Percentiles rank a stretch among this genome's conserved stretches.
These are phyloP conservation scores for Danaus chrysippus DNA, from an alignment of 2,888 invertebrate species.

Conservation along the genomic window DNA sequence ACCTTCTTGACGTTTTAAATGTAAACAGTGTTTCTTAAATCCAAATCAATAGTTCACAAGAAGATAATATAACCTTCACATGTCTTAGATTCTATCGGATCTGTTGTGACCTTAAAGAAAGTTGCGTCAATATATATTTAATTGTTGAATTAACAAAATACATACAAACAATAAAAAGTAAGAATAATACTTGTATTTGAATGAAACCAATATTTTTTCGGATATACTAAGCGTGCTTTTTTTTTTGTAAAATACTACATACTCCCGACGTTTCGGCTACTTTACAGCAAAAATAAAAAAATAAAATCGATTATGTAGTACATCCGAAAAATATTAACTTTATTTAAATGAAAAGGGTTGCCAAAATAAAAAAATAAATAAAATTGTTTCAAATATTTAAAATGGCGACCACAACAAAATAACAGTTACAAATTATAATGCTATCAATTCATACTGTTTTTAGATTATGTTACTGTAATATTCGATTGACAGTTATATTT, in stretches of 20 bases:
- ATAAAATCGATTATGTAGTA: too few relatives aligned
- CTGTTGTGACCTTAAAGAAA: conserved; percentile 24
- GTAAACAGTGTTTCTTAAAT: conserved; percentile 13
- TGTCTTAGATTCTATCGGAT: conserved; percentile 14
- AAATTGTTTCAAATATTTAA: background rate
- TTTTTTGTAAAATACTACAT: too few relatives aligned
- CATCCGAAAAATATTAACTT: too few relatives aligned
- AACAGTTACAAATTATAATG: background rate
- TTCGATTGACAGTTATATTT: background rate
- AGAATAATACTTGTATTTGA: too few relatives aligned
- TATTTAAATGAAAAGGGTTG: too few relatives aligned
- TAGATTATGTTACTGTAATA: background rate
- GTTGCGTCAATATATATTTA: conserved; percentile 17
- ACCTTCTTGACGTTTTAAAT: background rate
- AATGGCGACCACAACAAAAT: background rate
- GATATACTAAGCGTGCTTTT: too few relatives aligned
- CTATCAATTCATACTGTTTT: background rate
- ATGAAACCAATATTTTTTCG: too few relatives aligned
- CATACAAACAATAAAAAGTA: too few relatives aligned
- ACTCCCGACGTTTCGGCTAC: too few relatives aligned
- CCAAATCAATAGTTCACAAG: conserved; percentile 27
- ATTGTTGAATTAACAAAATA: conserved; percentile 9
- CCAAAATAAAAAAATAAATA: background rate
- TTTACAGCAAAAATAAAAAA: too few relatives aligned
- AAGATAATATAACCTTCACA: conserved; percentile 22